These are phyloP conservation scores for Sipha flava DNA, from an alignment of 1,140 invertebrate genomes.

Conservation along the genomic window DNA sequence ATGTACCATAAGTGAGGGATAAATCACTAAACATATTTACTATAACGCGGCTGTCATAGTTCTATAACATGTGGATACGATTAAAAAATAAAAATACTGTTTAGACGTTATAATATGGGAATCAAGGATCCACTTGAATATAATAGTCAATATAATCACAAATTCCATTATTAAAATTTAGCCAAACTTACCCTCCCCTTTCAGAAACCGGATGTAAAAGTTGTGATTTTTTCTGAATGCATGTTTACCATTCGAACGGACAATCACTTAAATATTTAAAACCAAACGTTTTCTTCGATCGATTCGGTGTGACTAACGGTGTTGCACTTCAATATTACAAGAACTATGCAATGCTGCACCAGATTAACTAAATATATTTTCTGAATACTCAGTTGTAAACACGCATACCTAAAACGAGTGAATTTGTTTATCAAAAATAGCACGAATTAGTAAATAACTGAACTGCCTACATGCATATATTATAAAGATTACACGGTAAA, in stretches of 20 bases:
- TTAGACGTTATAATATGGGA: not conserved
- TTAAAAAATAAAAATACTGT: not conserved
- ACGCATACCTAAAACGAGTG: not conserved
- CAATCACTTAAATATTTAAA: not conserved
- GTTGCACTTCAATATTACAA: too few species aligned
- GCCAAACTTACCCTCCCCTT: not conserved
- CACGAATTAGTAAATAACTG: constrained; percentile 12
- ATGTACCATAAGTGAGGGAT: not conserved
- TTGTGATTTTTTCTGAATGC: not conserved
- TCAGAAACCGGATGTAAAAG: not conserved
- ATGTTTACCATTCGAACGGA: not conserved
- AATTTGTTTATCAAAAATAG: constrained; percentile 20
- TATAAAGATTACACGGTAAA: not conserved
- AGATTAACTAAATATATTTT: not conserved
- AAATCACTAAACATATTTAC: too few species aligned
- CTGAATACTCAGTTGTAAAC: not conserved
- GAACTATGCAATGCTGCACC: not conserved
- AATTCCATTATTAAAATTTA: not conserved
- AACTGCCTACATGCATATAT: not conserved
- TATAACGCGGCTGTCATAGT: not conserved
- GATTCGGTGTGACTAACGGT: too few species aligned
- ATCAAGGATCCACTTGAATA: not conserved
- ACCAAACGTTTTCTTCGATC: not conserved
- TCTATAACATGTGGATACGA: not conserved
- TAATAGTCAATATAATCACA: not conserved